Evolutionary conservation across 2,888 invertebrate genomes (phyloP), one percentile per base, ranked within the genome.

Genomic region (Hipparchia sbordonii): DNA sequence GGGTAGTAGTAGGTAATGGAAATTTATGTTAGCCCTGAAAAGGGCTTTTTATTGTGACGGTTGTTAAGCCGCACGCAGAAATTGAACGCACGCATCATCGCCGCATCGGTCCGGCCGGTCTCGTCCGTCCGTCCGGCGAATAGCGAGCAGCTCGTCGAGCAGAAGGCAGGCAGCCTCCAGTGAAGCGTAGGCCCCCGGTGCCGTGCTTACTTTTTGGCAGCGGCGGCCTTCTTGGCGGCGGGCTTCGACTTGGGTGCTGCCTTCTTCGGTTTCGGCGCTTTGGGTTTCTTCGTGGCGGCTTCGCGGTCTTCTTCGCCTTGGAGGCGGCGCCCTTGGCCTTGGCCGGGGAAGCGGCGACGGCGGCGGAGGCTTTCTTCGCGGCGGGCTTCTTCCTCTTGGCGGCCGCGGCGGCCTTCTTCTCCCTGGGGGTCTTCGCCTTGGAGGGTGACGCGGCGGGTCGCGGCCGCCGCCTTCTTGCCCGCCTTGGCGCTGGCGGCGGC

Each of bases 231-330:
- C 65, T 61, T 79, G 2, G 80, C 75, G 39, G 76, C 76, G 62
- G 77, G 76, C 52, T 75, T 79, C 48, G 81, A 78, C 74, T 79
- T 81, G 67, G 82, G 79, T 45, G 80, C 78, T 39, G 82, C 82
- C 79, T 82, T 88, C 79, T 87, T 88, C 9, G 89, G 86, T 71
- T 88, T 90, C 8, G 90, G 88, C 2, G 89, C 84, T 74, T 86
- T 90, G 0, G 89, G 86, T 67, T 88, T 89, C 74, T 86, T 87
- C 76, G 86, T 82, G 1, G 83, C 54, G 89, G 89, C 51, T 85
- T 82, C 23, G 82, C 82, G 67, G 83, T 87, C 79, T 87, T 87
- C 67, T 87, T 85, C 46, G 85, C 87, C 54, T 87, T 86, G 1
- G 85, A 80, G 6, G 85, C 82, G 75, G 83, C 80, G 73, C 76